Conservation (phyloP, 53 echinoderm and acorn worm genomes). For the Paelopatides confundens region DNA sequence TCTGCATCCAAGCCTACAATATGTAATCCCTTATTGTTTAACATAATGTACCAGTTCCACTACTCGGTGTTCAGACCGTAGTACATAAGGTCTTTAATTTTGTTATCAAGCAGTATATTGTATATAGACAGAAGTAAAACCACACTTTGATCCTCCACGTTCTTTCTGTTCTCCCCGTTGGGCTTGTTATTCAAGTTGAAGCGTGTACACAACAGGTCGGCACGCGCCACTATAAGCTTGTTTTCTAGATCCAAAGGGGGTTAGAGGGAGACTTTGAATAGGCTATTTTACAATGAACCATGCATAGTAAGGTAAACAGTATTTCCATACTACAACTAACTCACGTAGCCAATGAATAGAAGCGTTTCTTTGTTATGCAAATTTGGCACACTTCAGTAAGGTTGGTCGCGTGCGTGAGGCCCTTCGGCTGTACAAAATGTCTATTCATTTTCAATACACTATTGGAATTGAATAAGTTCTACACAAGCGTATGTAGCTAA, state of each 20-base stretch:
- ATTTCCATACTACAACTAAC: neutral
- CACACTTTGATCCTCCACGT: slow-evolving; percentile 1
- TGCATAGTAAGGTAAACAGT: neutral
- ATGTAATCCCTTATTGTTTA: neutral
- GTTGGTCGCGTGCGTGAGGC: slow-evolving; percentile 22
- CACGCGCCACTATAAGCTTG: slow-evolving; percentile 25
- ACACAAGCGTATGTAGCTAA: neutral
- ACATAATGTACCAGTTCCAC: neutral
- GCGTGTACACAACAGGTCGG: slow-evolving; percentile 30
- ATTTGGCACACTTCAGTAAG: slow-evolving; percentile 8
- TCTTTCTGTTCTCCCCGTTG: no score
- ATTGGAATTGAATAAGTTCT: neutral
- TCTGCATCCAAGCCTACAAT: no score
- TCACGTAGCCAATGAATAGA: slow-evolving; percentile 27
- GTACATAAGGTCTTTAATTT: neutral
- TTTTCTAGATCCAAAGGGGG: neutral
- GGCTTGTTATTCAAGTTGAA: neutral
- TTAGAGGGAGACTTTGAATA: neutral
- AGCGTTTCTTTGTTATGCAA: slow-evolving; percentile 40
- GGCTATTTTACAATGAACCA: neutral
- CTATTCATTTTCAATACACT: slow-evolving; percentile 10
- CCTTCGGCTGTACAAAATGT: neutral
- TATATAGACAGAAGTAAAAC: neutral
- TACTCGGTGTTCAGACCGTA: neutral
- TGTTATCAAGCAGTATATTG: neutral